Evolutionary conservation across 1,140 invertebrate genomes (phyloP).

Genomic region (Tribolium castaneum): DNA sequence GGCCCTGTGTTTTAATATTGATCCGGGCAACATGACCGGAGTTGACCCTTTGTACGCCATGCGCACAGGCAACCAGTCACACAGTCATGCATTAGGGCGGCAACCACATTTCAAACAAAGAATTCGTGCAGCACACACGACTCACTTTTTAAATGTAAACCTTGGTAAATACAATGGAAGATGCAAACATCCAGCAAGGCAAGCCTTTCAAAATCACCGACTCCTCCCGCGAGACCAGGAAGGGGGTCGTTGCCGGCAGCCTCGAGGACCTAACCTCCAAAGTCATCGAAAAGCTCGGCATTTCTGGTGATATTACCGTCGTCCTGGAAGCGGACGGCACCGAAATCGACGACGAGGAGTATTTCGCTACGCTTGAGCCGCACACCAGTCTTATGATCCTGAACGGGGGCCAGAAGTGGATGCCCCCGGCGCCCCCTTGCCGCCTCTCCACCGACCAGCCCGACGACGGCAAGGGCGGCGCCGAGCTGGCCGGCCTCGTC

Average conservation of each 20-base stretch:
- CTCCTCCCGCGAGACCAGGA: conserved; percentile 78
- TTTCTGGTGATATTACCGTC: conserved; percentile 64
- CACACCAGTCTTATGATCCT: conserved; percentile 86
- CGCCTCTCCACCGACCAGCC: conserved; percentile 75
- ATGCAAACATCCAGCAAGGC: conserved; percentile 55
- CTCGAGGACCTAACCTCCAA: conserved; percentile 79
- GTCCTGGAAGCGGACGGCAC: conserved; percentile 87
- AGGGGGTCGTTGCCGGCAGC: conserved; percentile 81
- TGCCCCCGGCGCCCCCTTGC: conserved; percentile 65
- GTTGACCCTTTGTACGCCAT: conserved; percentile 51
- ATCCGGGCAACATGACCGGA: conserved; percentile 38
- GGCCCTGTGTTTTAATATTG: conserved; percentile 24
- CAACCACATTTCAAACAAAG: conserved; percentile 49
- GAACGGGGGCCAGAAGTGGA: conserved; percentile 79
- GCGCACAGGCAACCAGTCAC: conserved; percentile 46
- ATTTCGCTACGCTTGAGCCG: conserved; percentile 84
- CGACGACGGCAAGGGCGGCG: conserved; percentile 71
- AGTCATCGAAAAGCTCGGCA: conserved; percentile 73
- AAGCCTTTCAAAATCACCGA: conserved; percentile 77
- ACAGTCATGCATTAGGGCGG: conserved; percentile 45
- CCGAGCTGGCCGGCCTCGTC: conserved; percentile 71
- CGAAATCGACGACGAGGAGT: conserved; percentile 90
- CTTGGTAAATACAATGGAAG: conserved; percentile 54
- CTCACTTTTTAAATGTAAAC: conserved; percentile 9
- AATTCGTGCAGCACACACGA: conserved; percentile 1